Evolutionary conservation across 2,888 invertebrate genomes (phyloP).

Genomic region (Pseudoips prasinana): DNA sequence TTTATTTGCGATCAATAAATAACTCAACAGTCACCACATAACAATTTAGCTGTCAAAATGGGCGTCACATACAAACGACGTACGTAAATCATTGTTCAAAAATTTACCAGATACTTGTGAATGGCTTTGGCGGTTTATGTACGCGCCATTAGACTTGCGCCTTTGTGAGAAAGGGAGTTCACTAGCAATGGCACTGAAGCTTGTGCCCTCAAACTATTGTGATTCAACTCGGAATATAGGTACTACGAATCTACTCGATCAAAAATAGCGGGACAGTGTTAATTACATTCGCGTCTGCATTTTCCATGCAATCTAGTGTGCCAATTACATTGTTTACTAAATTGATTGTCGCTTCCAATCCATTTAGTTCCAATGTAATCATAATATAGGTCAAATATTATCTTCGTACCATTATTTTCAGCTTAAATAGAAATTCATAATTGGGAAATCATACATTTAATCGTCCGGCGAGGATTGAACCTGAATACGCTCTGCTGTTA

Average conservation of each 20-base stretch:
- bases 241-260: slow-evolving; percentile 11
- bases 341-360: slow-evolving; percentile 12
- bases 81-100: slow-evolving; percentile 53
- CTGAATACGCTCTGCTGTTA: no score
- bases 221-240: slow-evolving; percentile 49
- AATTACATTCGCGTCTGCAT: slow-evolving; percentile 49
- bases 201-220: slow-evolving; percentile 52
- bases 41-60: slow-evolving; percentile 31
- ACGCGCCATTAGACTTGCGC: slow-evolving; percentile 67
- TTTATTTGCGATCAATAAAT: no score
- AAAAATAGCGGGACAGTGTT: slow-evolving; percentile 34
- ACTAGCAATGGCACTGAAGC: slow-evolving; percentile 28
- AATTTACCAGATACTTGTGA: slow-evolving; percentile 59
- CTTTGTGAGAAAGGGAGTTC: slow-evolving; percentile 50
- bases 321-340: slow-evolving; percentile 30
- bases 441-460: no score
- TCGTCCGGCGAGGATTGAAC: no score
- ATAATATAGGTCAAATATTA: no score
- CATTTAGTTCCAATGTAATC: no score
- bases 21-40: slow-evolving; percentile 28
- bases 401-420: no score
- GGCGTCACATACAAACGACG: slow-evolving; percentile 29
- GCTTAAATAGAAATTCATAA: no score
- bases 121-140: slow-evolving; percentile 66
- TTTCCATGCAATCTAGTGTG: slow-evolving; percentile 34